These are phyloP conservation scores for Myotis pilosus DNA, from an alignment of 2,797 vertebrate genomes.

Conservation along the genomic window DNA sequence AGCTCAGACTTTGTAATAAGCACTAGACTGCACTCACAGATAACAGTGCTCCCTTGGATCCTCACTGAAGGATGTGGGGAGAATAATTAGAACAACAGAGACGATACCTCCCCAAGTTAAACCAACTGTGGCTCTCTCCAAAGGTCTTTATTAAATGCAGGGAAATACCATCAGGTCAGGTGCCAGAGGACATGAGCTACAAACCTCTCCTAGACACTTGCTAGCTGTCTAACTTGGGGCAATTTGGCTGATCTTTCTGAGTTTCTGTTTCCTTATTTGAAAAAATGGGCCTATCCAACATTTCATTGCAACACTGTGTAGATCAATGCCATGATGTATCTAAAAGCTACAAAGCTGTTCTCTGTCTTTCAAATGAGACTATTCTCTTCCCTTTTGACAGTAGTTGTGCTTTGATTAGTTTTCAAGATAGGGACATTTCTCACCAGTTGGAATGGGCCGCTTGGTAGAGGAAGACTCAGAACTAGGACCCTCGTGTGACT, in stretches of 20 bases:
- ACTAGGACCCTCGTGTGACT: rapidly evolving
- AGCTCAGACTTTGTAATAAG: constrained; percentile 49
- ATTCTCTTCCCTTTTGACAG: background rate
- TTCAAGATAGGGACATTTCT: background rate
- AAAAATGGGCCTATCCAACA: background rate
- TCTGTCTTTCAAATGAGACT: background rate
- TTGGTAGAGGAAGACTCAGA: background rate
- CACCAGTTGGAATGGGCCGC: background rate
- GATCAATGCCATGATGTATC: rapidly evolving
- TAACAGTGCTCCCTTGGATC: background rate
- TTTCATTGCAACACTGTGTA: too few species aligned
- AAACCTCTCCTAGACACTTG: background rate
- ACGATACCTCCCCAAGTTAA: background rate
- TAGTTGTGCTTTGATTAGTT: background rate
- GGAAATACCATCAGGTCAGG: rapidly evolving
- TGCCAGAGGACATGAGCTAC: background rate
- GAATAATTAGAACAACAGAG: constrained; percentile 35
- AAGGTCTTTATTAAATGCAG: background rate
- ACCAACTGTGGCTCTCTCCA: background rate
- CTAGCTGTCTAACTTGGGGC: background rate
- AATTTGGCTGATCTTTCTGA: background rate
- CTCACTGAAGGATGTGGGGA: background rate
- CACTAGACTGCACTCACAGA: background rate
- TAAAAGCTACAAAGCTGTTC: background rate
- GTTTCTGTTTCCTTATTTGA: background rate